Conservation (phyloP, 2,113 vertebrate species). For the Larimichthys polyactis region DNA sequence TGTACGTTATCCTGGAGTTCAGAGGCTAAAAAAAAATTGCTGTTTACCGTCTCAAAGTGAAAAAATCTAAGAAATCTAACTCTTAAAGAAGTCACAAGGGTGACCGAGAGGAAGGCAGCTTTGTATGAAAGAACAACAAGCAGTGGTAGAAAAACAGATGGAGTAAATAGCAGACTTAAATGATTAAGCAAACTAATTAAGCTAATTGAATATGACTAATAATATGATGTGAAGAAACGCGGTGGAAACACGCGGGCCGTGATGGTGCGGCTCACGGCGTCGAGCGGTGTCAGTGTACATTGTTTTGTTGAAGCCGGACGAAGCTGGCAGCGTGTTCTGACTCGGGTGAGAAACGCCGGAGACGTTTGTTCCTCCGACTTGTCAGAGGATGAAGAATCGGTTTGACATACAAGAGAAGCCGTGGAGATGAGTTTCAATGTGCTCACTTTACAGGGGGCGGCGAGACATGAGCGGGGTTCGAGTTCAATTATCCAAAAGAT, state of each 20-base stretch:
- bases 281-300: slow-evolving; percentile 20
- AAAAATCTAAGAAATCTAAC: neutral
- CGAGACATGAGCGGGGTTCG: neutral
- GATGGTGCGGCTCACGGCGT: neutral
- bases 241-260: neutral
- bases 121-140: neutral
- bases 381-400: slow-evolving; percentile 46
- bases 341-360: slow-evolving; percentile 2
- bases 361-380: neutral
- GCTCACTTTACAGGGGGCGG: neutral
- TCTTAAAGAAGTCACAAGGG: neutral
- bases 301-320: slow-evolving; percentile 25
- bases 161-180: slow-evolving; percentile 84
- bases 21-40: slow-evolving; percentile 84
- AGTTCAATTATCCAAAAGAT: neutral
- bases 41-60: slow-evolving; percentile 83
- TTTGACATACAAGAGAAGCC: slow-evolving; percentile 14
- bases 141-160: slow-evolving; percentile 45
- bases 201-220: slow-evolving; percentile 50
- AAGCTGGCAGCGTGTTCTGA: neutral
- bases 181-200: slow-evolving; percentile 69
- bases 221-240: slow-evolving; percentile 68
- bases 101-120: neutral
- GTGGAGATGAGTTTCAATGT: slow-evolving; percentile 6
- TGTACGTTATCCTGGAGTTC: slow-evolving; percentile 85